Base-by-base conservation (phyloP, 2,113 vertebrate species). In the Chloroceryle aenea region DNA sequence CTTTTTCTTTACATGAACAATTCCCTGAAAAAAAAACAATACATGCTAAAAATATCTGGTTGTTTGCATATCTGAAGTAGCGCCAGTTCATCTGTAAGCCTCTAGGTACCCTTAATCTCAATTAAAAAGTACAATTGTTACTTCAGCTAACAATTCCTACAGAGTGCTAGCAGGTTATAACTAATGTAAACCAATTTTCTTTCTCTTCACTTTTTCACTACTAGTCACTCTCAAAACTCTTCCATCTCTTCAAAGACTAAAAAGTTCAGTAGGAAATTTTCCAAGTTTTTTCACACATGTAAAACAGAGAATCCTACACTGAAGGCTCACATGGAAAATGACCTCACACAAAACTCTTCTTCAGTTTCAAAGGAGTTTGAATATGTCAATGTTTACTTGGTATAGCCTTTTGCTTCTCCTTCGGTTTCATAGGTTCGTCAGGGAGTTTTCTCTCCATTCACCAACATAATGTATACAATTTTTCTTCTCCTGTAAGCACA, bases 381-480 rank as follows among this genome's bases (percentile, higher is more conserved):
- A 50, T 40, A 61, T 84, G 26, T 19, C 25, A 26, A 3, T 6
- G 25, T 55, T 75, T 64, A 1, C 10, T 58, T 86, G 14, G 7
- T 34, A 15, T n/a, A 9, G 8, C 5, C 12, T 64, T 40, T 71
- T 48, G 23, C 1, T 40, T 90, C 47, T 77, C 6, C 8, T 80
- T 85, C 73, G 14, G 8, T n/a, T 88, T 81, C 34, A 22, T 14
- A 10, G 19, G 20, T 73, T 61, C 4, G 3, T 12, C 7, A 30
- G 10, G 5, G 14, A 38, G 11, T 36, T 50, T 79, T 17, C 13
- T 77, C 10, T 52, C 18, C 9, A 45, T 64, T 55, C 32, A 64
- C 3, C 14, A 72, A 7, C 6, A 66, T 8, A 11, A 61, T 0
- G 0, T 4, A 10, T 5, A 6, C 32, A 16, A 14, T 74, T 73